Evolutionary conservation across 2,888 invertebrate species (phyloP).

Genomic region (Alentia gelatinosa): DNA sequence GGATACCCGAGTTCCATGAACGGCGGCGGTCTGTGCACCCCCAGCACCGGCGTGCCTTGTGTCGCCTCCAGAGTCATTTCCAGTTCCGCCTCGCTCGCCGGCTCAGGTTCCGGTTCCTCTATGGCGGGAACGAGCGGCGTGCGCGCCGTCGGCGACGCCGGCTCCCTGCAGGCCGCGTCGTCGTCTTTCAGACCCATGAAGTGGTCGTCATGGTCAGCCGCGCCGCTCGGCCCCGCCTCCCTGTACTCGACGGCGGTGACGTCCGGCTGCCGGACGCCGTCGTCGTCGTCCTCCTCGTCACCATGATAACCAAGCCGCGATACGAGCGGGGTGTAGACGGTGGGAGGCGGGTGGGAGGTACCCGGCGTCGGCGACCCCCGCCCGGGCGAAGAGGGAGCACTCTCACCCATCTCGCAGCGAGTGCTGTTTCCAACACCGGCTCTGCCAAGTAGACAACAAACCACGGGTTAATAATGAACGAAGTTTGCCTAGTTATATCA

Average conservation of each 20-base stretch:
- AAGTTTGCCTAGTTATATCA: too few species aligned
- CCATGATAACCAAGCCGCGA: background rate
- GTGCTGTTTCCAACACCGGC: too few species aligned
- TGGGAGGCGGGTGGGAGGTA: background rate
- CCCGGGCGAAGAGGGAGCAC: constrained; percentile 27
- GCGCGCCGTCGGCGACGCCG: background rate
- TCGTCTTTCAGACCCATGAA: too few species aligned
- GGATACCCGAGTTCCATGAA: background rate
- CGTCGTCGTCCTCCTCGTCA: background rate
- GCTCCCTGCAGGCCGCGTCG: background rate
- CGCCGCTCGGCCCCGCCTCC: too few species aligned
- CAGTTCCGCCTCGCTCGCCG: background rate
- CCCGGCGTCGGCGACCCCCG: background rate
- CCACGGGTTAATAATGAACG: too few species aligned
- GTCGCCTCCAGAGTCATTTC: background rate
- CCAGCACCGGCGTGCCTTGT: background rate
- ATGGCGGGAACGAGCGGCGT: background rate
- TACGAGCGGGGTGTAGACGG: constrained; percentile 28
- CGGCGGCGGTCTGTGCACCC: background rate
- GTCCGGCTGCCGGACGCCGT: background rate
- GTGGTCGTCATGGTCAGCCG: too few species aligned
- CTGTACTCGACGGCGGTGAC: background rate
- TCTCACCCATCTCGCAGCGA: constrained; percentile 46
- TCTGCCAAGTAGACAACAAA: too few species aligned
- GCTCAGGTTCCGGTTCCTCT: background rate